Evolutionary conservation across 2,113 vertebrate species (phyloP), one percentile per base, ranked within the genome.

Genomic region (Opisthocomus hoazin): DNA sequence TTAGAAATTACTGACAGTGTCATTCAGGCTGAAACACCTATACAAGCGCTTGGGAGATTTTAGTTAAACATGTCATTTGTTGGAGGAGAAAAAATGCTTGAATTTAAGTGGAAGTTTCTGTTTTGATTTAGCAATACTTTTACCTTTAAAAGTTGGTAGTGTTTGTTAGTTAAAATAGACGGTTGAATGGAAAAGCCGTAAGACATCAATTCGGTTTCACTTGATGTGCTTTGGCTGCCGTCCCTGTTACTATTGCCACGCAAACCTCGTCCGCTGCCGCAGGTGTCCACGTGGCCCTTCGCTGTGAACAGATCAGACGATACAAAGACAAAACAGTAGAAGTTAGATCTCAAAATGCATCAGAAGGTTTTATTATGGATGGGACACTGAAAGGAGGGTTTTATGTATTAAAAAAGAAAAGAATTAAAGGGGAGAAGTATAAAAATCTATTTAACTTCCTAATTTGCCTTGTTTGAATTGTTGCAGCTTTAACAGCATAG

Each of bases 401-500:
- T 88, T 84, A 60, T 26, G 54, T 87, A 51, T 50, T 57, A 17
- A 69, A 32, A 37, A 27, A 56, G 48, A 73, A 56, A 75, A 43
- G 2, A 50, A 80, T n/a, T 57, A 53, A 70, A 73, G 74, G 73
- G 34, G 45, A 32, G 41, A 76, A 70, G 63, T 83, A 34, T n/a
- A 89, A 83, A 82, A 90, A 86, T 89, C 70, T 95, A 6, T 91
- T 5, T 93, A 91, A 94, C 94, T 93, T 96, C 76, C 74, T 93
- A 89, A 94, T 80, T 89, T 75, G 83, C 70, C 84, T 93, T 77
- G 20, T 93, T 94, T 94, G 86, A 95, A 87, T 74, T 66, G 56
- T 90, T 96, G 87, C 94, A 96, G 92, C 93, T 96, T 94, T 92
- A 96, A 97, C 84, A 95, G 73, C 85, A 86, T 96, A 94, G 79